Evolutionary conservation across 2,888 invertebrate species (phyloP).

Genomic region (Phengaris alcon): DNA sequence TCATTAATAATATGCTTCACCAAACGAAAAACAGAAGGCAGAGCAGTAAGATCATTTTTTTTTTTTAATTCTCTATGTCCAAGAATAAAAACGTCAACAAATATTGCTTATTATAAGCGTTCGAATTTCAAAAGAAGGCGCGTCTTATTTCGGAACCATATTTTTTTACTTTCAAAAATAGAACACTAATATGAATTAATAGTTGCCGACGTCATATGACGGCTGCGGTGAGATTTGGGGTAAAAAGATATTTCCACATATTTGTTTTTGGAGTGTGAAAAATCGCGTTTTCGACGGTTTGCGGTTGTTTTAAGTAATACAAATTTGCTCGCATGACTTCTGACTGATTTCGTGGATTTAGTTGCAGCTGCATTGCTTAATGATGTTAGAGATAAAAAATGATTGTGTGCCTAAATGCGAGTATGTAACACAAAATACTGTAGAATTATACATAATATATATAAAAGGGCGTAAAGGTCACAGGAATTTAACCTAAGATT

Average conservation of each 20-base stretch:
- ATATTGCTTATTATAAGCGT: slow-evolving; percentile 42
- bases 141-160: slow-evolving; percentile 44
- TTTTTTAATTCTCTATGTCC: not conserved
- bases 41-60: not conserved
- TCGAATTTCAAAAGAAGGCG: slow-evolving; percentile 60
- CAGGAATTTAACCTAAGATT: not conserved
- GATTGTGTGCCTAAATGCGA: not conserved
- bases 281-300: slow-evolving; percentile 70
- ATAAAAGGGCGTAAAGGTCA: not conserved
- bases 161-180: slow-evolving; percentile 52
- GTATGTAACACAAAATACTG: not conserved
- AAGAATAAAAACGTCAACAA: slow-evolving; percentile 36
- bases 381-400: not conserved
- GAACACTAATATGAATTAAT: slow-evolving; percentile 70
- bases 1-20: not conserved
- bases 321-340: slow-evolving; percentile 69
- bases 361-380: slow-evolving; percentile 58
- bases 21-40: not conserved
- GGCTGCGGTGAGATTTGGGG: slow-evolving; percentile 42
- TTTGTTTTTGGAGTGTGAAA: slow-evolving; percentile 74
- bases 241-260: slow-evolving; percentile 56
- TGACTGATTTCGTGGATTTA: slow-evolving; percentile 58
- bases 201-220: slow-evolving; percentile 48
- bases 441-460: not conserved
- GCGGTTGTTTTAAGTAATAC: slow-evolving; percentile 71